A percentile compares a stretch with the other conserved stretches of the same genome.
These are phyloP conservation scores for Dryocosmus kuriphilus DNA, from an alignment of 2,888 invertebrate species.

Conservation along the genomic window DNA sequence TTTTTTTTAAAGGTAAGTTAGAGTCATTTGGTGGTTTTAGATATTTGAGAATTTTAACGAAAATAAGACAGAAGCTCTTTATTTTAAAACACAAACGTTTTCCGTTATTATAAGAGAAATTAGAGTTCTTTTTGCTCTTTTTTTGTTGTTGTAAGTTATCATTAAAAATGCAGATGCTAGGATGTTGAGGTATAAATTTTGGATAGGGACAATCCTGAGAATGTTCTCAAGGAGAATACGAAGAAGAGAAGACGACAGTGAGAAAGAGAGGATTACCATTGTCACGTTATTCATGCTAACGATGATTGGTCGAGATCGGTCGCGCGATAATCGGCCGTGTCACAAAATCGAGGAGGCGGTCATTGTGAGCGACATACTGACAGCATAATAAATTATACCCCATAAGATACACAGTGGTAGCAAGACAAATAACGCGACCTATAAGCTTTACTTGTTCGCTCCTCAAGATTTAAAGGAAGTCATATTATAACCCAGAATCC, in stretches of 20 bases:
- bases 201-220: neutral
- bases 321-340: slow-evolving; percentile 73
- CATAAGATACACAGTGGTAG: slow-evolving; percentile 51
- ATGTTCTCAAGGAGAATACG: slow-evolving; percentile 50
- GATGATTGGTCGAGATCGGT: slow-evolving; percentile 75
- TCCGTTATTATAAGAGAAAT: too few relatives aligned
- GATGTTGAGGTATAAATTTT: neutral
- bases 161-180: neutral
- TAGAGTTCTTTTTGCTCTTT: neutral
- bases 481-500: slow-evolving; percentile 18
- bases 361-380: slow-evolving; percentile 75
- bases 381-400: slow-evolving; percentile 75
- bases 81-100: too few relatives aligned
- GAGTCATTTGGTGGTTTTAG: neutral
- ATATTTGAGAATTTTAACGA: too few relatives aligned
- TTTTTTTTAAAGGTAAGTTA: neutral
- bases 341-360: slow-evolving; percentile 75
- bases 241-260: slow-evolving; percentile 58
- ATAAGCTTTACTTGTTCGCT: slow-evolving; percentile 48
- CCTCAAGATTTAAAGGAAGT: slow-evolving; percentile 34
- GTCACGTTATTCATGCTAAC: slow-evolving; percentile 75
- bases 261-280: slow-evolving; percentile 71
- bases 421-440: slow-evolving; percentile 50
- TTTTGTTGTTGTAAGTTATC: too few relatives aligned
- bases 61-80: too few relatives aligned